Percentiles rank a stretch among this genome's conserved stretches.
Evolutionary conservation across 2,797 vertebrate genomes (phyloP).

Genomic region (Somateria mollissima): DNA sequence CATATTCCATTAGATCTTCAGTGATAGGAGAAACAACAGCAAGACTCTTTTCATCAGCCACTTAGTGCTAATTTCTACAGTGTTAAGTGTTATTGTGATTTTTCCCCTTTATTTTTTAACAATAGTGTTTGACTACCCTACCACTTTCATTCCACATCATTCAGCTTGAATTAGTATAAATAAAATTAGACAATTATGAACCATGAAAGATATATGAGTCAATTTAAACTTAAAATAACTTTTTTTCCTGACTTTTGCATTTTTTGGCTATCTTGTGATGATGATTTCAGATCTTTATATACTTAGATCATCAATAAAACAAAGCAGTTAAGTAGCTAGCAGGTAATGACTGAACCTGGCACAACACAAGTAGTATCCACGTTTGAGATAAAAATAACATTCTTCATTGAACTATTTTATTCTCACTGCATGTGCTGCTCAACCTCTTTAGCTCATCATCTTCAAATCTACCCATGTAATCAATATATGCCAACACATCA

Average conservation of each 20-base stretch:
- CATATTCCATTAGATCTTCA: not conserved
- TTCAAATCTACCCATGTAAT: constrained; percentile 2
- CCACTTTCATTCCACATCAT: not conserved
- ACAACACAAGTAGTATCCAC: not conserved
- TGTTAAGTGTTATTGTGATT: not conserved
- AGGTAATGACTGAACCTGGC: not conserved
- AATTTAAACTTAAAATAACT: not conserved
- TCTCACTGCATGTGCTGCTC: constrained; percentile 6
- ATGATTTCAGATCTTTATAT: not conserved
- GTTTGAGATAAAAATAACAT: not conserved
- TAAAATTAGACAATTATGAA: not conserved
- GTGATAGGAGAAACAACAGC: not conserved
- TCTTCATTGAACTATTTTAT: not conserved
- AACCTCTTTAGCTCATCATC: not conserved
- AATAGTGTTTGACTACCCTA: not conserved
- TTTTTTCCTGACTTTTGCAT: too few relatives aligned
- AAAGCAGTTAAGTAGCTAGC: not conserved
- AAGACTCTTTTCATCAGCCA: not conserved
- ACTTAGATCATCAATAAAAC: not conserved
- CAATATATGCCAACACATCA: constrained; percentile 31
- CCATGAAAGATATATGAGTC: not conserved
- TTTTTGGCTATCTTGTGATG: not conserved
- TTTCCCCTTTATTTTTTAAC: not conserved
- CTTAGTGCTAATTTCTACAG: not conserved
- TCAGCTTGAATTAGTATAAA: not conserved